Evolutionary conservation across 2,113 vertebrate genomes (phyloP), one percentile per base, ranked within the genome.

Genomic region (Hippoglossus stenolepis): DNA sequence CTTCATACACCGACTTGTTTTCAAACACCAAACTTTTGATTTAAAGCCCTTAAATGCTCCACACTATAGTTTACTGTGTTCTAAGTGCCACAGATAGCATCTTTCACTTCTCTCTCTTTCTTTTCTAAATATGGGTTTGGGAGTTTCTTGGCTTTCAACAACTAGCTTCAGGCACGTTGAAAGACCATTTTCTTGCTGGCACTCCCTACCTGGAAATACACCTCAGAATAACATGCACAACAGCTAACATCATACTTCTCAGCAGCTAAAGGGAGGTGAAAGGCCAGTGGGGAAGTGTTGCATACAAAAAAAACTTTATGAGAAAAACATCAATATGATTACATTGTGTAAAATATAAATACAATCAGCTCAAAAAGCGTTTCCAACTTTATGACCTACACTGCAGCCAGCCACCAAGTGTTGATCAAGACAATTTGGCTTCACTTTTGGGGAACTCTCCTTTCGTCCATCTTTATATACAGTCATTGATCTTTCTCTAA

Each of bases 51-150:
- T 70, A 31, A 84, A 68, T 65, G 24, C 47, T 70, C 49, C 5
- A 40, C n/a, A 28, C 24, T 38, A 20, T 51, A 49, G 61, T 71
- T 65, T 73, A 31, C 31, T 31, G 31, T 31, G 54, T 43, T 79
- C 24, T 65, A 62, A 83, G 61, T 11, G 28, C 38, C 59, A 60
- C 65, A 82, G 78, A 85, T n/a, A 69, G 28, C 14, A 5, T 78
- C 68, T 70, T 83, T 72, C 70, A 62, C 69, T 26, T 73, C 53
- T 79, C 60, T 61, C 51, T 87, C 61, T 82, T 77, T 67, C 76
- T 75, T 79, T 72, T 75, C 66, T 89, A 82, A 85, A 77, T 86
- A 83, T 81, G 61, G 87, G 77, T 83, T 89, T 82, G 79, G 61
- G 65, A 81, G 57, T 87, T 80, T 75, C 82, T 83, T 67, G 51